Conservation (phyloP, 2,797 vertebrate species). For the Neosilurus hyrtlii region DNA sequence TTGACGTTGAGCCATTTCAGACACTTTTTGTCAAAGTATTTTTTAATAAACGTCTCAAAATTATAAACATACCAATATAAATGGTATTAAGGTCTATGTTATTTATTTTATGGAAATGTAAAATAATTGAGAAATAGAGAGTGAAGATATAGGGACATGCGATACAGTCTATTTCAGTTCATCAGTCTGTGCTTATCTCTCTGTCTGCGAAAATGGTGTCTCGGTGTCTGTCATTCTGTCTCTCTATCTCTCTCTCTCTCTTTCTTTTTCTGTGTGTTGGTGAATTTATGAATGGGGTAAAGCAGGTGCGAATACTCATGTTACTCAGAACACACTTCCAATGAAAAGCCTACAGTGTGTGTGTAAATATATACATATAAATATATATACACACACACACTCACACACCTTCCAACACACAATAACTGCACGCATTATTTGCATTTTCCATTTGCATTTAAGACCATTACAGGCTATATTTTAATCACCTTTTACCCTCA, state of each 20-base stretch:
- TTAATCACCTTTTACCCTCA: slow-evolving; percentile 2
- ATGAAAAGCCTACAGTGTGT: slow-evolving; percentile 5
- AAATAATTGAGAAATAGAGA: not conserved
- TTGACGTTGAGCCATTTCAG: slow-evolving; percentile 10
- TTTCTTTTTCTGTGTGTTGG: not conserved
- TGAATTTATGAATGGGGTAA: slow-evolving; percentile 23
- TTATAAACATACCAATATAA: not conserved
- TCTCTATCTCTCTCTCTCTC: not conserved
- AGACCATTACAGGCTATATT: slow-evolving; percentile 1
- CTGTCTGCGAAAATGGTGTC: not conserved
- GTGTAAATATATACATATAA: not conserved
- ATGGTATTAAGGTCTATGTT: not conserved
- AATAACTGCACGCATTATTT: slow-evolving; percentile 7
- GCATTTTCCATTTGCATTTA: slow-evolving; percentile 33
- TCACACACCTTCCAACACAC: not conserved
- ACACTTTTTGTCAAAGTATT: slow-evolving; percentile 25
- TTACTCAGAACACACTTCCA: slow-evolving; percentile 31
- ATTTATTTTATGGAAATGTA: not conserved
- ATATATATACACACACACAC: not conserved
- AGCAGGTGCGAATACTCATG: slow-evolving; percentile 33
- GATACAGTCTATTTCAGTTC: not conserved
- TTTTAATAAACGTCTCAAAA: slow-evolving; percentile 8
- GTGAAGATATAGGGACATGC: not conserved
- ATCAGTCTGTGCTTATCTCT: not conserved
- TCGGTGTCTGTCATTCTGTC: not conserved